These are phyloP conservation scores for Montifringilla adamsi DNA, from an alignment of 2,113 vertebrate genomes.

Conservation along the genomic window DNA sequence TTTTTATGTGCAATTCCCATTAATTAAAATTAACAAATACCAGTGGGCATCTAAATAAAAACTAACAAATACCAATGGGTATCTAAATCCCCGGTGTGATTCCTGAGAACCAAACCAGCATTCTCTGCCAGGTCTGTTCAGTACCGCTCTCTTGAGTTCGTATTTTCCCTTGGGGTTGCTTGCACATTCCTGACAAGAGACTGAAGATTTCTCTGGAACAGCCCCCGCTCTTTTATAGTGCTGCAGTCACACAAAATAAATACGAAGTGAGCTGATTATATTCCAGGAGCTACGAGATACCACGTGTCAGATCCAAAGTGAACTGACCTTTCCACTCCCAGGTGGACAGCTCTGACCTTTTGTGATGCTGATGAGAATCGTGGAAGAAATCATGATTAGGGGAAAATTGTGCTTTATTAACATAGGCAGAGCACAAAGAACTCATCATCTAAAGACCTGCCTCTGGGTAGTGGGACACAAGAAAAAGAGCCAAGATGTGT, in stretches of 20 bases:
- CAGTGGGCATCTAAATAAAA: background rate
- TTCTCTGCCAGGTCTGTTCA: background rate
- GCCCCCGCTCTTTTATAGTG: background rate
- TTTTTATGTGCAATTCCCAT: background rate
- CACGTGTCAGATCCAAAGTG: conserved; percentile 33
- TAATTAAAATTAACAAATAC: conserved; percentile 16
- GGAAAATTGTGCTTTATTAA: background rate
- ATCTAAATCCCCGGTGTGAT: background rate
- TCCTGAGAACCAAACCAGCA: background rate
- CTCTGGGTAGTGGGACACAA: background rate
- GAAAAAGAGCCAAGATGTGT: background rate
- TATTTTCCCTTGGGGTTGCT: conserved; percentile 12
- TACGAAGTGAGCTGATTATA: conserved; percentile 36
- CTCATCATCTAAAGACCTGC: conserved; percentile 1
- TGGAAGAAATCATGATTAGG: conserved; percentile 33
- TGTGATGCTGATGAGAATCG: conserved; percentile 6
- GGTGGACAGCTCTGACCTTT: conserved; percentile 60
- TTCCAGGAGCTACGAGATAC: conserved; percentile 26
- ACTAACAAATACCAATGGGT: background rate
- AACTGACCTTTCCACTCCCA: conserved; percentile 55
- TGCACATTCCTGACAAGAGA: conserved; percentile 6
- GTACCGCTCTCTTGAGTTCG: background rate
- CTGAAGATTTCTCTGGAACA: conserved; percentile 13
- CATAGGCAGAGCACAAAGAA: background rate
- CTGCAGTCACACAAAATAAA: conserved; percentile 38